These are phyloP conservation scores for Drosophila longiperda DNA, from an alignment of 2,888 invertebrate species.

Conservation along the genomic window DNA sequence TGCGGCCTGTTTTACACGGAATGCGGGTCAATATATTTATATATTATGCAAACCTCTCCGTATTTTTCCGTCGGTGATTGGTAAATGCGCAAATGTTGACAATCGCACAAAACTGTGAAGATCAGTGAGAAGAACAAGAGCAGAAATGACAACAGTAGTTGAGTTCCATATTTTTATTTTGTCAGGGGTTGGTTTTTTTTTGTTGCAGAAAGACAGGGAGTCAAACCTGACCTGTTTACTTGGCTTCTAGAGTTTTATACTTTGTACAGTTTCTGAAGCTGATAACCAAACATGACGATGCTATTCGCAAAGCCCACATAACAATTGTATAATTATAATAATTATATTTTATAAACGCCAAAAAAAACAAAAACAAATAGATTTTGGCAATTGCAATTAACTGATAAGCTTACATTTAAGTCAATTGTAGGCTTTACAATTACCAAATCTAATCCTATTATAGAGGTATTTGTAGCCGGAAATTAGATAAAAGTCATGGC, in stretches of 20 bases:
- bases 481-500: constrained; percentile 34
- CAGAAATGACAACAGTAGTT: neutral
- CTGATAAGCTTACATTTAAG: constrained; percentile 21
- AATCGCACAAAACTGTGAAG: constrained; percentile 2
- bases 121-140: constrained; percentile 19
- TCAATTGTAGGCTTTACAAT: constrained; percentile 3
- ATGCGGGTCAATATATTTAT: constrained; percentile 57
- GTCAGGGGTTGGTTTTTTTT: constrained; percentile 51
- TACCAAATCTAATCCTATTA: constrained; percentile 5
- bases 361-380: neutral
- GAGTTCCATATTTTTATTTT: neutral
- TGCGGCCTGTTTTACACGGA: constrained; percentile 9
- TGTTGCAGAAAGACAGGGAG: neutral
- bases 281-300: neutral
- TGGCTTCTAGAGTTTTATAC: neutral
- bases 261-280: constrained; percentile 12
- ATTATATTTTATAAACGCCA: neutral
- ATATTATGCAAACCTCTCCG: constrained; percentile 24
- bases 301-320: constrained; percentile 4
- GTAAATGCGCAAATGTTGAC: constrained; percentile 30
- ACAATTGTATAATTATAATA: neutral
- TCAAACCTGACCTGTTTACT: neutral
- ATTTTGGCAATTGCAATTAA: constrained; percentile 4
- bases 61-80: constrained; percentile 33
- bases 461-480: constrained; percentile 38